Conservation (phyloP, 2,888 invertebrate genomes). For the Diarsia mendica region DNA sequence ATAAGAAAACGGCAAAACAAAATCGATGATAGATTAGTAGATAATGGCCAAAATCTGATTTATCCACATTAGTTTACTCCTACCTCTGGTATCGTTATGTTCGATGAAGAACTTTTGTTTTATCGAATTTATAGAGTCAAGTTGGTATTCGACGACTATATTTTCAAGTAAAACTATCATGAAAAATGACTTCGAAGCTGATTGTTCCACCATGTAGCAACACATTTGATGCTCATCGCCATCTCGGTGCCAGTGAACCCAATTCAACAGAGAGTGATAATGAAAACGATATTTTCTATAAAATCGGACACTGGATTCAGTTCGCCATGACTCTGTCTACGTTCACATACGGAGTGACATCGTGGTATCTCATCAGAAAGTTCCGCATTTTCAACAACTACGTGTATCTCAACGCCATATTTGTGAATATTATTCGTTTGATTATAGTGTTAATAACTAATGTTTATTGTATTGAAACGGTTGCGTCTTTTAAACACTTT, state of each 20-base stretch:
- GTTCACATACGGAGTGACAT: slow-evolving; percentile 33
- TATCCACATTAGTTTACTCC: slow-evolving; percentile 3
- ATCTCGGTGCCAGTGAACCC: not conserved
- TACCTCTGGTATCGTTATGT: not conserved
- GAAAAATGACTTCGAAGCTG: not conserved
- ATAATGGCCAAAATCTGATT: slow-evolving; percentile 3
- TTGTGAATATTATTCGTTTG: slow-evolving; percentile 24
- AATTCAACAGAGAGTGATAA: not conserved
- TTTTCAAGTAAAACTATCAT: not conserved
- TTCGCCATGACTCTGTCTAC: slow-evolving; percentile 6
- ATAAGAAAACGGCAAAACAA: not conserved
- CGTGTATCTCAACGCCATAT: slow-evolving; percentile 28
- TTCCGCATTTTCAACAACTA: slow-evolving; percentile 42
- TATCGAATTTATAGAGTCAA: not conserved
- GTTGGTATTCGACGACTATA: not conserved
- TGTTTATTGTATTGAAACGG: not conserved
- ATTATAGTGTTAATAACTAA: not conserved
- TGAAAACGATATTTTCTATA: not conserved
- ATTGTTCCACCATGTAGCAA: not conserved
- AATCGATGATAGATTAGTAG: slow-evolving; percentile 2
- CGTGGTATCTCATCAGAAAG: slow-evolving; percentile 37
- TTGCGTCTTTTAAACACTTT: not conserved
- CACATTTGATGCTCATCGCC: not conserved
- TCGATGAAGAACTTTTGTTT: not conserved
- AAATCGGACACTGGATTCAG: not conserved